Evolutionary conservation across 2,888 invertebrate genomes (phyloP).

Genomic region (Maniola hyperantus): DNA sequence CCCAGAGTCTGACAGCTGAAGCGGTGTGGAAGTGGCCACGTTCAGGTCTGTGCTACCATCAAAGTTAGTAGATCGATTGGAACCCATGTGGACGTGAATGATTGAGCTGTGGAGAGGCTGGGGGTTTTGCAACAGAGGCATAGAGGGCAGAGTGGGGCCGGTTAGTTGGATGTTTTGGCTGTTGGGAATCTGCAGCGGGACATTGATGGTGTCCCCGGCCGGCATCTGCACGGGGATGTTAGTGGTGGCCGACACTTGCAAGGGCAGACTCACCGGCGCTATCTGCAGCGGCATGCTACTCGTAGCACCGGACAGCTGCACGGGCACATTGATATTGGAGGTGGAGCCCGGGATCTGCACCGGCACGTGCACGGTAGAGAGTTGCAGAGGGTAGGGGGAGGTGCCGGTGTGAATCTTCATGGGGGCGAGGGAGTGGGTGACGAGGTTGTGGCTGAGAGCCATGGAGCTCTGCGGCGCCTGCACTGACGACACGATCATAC

Average conservation of each 20-base stretch:
- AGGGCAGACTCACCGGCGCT: constrained; percentile 70
- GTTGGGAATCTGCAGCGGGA: constrained; percentile 69
- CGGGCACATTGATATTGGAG: constrained; percentile 75
- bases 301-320: constrained; percentile 68
- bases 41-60: constrained; percentile 66
- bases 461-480: constrained; percentile 74
- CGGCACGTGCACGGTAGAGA: constrained; percentile 77
- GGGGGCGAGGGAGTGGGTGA: constrained; percentile 74
- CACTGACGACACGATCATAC: constrained; percentile 78
- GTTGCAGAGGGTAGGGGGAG: constrained; percentile 69
- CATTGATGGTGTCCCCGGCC: constrained; percentile 74
- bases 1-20: constrained; percentile 63
- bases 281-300: constrained; percentile 70
- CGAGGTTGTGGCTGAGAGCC: constrained; percentile 71
- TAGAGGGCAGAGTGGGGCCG: constrained; percentile 62
- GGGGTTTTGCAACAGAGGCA: constrained; percentile 70
- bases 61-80: constrained; percentile 63
- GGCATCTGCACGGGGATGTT: constrained; percentile 73
- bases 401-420: constrained; percentile 72
- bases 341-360: constrained; percentile 75
- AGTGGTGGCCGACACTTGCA: constrained; percentile 71
- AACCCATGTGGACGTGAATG: constrained; percentile 76
- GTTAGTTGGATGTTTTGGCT: constrained; percentile 69
- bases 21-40: constrained; percentile 62
- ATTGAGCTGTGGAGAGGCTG: constrained; percentile 71